phyloP scores from a whole-genome alignment of 2,888 invertebrate species.

The Pimpla rufipes region DNA sequence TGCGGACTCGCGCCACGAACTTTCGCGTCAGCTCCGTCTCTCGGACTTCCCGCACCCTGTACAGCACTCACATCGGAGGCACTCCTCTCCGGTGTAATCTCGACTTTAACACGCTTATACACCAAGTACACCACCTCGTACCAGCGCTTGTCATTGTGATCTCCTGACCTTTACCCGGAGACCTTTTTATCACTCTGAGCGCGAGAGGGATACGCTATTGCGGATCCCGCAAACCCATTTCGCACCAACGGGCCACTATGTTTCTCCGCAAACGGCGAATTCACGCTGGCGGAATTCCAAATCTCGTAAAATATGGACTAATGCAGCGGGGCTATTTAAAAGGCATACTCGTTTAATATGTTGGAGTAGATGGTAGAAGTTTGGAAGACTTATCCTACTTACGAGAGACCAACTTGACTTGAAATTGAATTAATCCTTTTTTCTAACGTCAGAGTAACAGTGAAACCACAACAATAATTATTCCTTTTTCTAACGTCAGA shows the following conservation, averaged over 20 bases:
- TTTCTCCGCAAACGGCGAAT: slow-evolving; percentile 14
- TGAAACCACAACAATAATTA: background rate
- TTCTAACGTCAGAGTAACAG: too few relatives aligned
- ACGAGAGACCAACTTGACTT: too few relatives aligned
- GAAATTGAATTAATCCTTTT: too few relatives aligned
- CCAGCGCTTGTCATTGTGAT: slow-evolving; percentile 13
- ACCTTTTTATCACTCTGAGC: slow-evolving; percentile 44
- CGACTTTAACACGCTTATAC: slow-evolving; percentile 34
- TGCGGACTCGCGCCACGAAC: slow-evolving; percentile 13
- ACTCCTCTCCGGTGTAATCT: slow-evolving; percentile 45
- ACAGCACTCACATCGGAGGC: slow-evolving; percentile 2
- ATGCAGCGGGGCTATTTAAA: slow-evolving; percentile 29
- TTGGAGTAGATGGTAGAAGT: background rate
- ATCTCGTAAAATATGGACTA: slow-evolving; percentile 31
- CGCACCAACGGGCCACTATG: slow-evolving; percentile 19
- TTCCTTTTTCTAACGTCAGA: too few relatives aligned
- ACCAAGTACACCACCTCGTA: background rate
- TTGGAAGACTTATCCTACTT: background rate
- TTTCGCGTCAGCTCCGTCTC: slow-evolving; percentile 34
- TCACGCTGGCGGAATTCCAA: slow-evolving; percentile 38
- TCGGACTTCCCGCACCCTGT: slow-evolving; percentile 15
- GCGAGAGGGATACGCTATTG: slow-evolving; percentile 19
- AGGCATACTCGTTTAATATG: background rate
- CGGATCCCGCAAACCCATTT: slow-evolving; percentile 20
- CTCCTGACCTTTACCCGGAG: slow-evolving; percentile 39